Percentiles rank a stretch among this genome's conserved stretches.
phyloP scores from a whole-genome alignment of 1,140 invertebrate species.

The Bombus balteatus region DNA sequence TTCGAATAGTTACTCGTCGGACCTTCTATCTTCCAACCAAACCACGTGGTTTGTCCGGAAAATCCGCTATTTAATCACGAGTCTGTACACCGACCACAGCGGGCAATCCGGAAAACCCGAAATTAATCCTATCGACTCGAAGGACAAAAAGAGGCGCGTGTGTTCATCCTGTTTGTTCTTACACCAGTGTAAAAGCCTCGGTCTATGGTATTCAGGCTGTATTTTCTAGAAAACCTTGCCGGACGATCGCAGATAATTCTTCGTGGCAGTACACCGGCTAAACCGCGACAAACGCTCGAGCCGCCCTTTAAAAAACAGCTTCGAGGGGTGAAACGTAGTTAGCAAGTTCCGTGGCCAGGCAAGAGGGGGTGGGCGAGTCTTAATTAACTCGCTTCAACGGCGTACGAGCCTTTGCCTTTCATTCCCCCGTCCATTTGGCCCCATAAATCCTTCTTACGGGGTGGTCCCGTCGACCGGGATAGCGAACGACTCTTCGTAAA shows the following conservation, averaged over 20 bases:
- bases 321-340: constrained; percentile 44
- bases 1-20: too few species aligned
- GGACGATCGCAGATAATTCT: constrained; percentile 9
- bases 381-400: constrained; percentile 74
- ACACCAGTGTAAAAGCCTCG: not conserved
- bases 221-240: not conserved
- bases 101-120: not conserved
- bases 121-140: not conserved
- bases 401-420: constrained; percentile 55
- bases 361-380: constrained; percentile 51
- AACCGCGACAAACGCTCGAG: constrained; percentile 43
- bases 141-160: not conserved
- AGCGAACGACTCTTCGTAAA: not conserved
- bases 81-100: not conserved
- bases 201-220: too few species aligned
- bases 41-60: not conserved
- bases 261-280: not conserved
- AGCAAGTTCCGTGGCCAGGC: constrained; percentile 22
- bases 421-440: not conserved
- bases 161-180: not conserved
- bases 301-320: constrained; percentile 45
- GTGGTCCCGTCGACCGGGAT: not conserved
- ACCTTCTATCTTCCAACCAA: too few species aligned
- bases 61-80: constrained; percentile 18
- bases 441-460: constrained; percentile 73